Base-by-base conservation (phyloP, 2,113 vertebrate species). In the Chaetura pelagica region DNA sequence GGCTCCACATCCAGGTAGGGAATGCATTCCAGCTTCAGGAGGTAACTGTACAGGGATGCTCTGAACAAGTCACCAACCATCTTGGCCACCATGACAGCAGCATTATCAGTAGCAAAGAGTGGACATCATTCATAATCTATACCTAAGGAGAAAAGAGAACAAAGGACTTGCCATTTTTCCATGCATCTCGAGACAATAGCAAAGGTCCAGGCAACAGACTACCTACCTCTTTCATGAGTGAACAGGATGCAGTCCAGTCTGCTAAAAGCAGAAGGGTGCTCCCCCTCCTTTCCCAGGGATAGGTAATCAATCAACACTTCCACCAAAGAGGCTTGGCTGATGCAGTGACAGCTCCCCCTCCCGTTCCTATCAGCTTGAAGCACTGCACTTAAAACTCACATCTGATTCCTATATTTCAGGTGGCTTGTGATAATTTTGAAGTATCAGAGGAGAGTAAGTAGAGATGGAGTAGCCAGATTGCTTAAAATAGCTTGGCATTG, bases 11-110 rank as follows among this genome's bases (percentile, higher is more conserved):
- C 87, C 75, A 96, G 78, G 79, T 44, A 94, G 15, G 87, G 95
- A 91, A 98, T 96, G 59, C 42, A 93, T 75, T 97, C 97, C 90
- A 97, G 74, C 44, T 95, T 93, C 90, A 89, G 74, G 20, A 97
- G 85, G n/a, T 90, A 97, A 26, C 84, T 93, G 67, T 95, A 96
- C 30, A 98, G 66, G 6, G 94, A 91, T n/a, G 46, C 0, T 0
- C 4, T 96, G 74, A 97, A 96, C 38, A 87, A 94, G 77, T 94
- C 89, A 32, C 84, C 94, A n/a, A 67, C 55, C 68, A 83, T 79
- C 87, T 74, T 94, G 57, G 94, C 96, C 84, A 89, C 35, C 91
- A 87, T 59, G 74, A 95, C 88, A 72, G 96, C 64, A 96, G 48
- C 93, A 95, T 95, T 44, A 71, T 57, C 66, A 94, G 85, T 22